Evolutionary conservation across 2,888 invertebrate species (phyloP).

Genomic region (Macaria notata): DNA sequence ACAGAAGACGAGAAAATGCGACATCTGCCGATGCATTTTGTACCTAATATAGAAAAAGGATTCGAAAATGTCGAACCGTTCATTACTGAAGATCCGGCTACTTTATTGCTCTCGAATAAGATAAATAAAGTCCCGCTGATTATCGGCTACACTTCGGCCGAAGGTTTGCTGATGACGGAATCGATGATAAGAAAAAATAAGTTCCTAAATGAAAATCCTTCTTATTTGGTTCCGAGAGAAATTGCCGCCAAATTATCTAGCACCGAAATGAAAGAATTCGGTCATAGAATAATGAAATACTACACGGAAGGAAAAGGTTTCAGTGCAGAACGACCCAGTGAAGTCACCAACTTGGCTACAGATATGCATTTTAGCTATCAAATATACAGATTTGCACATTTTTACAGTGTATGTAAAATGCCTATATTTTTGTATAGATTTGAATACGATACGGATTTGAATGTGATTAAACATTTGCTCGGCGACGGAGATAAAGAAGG

Average conservation of each 20-base stretch:
- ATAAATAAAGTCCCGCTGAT: slow-evolving; percentile 52
- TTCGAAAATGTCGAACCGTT: slow-evolving; percentile 50
- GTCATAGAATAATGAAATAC: slow-evolving; percentile 48
- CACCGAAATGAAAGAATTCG: slow-evolving; percentile 45
- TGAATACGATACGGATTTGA: slow-evolving; percentile 56
- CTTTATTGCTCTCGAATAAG: slow-evolving; percentile 45
- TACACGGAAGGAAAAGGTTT: slow-evolving; percentile 49
- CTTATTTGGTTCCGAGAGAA: slow-evolving; percentile 51
- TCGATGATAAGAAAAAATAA: slow-evolving; percentile 43
- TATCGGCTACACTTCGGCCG: slow-evolving; percentile 57
- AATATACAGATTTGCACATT: slow-evolving; percentile 49
- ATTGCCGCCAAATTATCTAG: slow-evolving; percentile 40
- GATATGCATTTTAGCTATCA: slow-evolving; percentile 53
- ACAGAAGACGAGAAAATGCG: slow-evolving; percentile 51
- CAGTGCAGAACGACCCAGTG: slow-evolving; percentile 36
- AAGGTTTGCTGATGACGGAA: slow-evolving; percentile 49
- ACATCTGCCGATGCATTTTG: slow-evolving; percentile 54
- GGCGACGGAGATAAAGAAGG: slow-evolving; percentile 49
- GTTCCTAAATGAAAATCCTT: slow-evolving; percentile 45
- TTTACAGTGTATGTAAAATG: slow-evolving; percentile 39
- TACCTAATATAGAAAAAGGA: slow-evolving; percentile 56
- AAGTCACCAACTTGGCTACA: slow-evolving; percentile 45
- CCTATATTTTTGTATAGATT: slow-evolving; percentile 57
- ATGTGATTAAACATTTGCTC: slow-evolving; percentile 48
- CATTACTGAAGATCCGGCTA: slow-evolving; percentile 47